These are phyloP conservation scores for Erpornis zantholeuca DNA, from an alignment of 2,113 vertebrate species.

Conservation along the genomic window DNA sequence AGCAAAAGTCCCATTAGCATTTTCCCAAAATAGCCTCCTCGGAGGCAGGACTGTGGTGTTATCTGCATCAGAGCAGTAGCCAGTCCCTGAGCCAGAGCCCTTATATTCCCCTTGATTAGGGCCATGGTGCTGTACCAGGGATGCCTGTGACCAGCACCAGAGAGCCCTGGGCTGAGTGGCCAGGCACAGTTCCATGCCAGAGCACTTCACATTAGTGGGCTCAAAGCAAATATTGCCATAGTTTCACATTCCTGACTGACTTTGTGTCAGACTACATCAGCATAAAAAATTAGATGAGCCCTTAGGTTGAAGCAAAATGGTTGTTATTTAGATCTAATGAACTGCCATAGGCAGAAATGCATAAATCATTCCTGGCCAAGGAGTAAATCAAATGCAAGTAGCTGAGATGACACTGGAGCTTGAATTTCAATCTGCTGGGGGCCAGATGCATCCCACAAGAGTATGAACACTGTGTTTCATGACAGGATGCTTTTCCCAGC, in stretches of 20 bases:
- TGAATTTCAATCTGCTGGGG: not conserved
- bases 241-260: not conserved
- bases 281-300: not conserved
- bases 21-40: not conserved
- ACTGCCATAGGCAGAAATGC: not conserved
- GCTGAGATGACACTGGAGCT: not conserved
- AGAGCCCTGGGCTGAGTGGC: not conserved
- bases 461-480: not conserved
- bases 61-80: not conserved
- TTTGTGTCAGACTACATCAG: not conserved
- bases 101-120: not conserved
- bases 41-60: not conserved
- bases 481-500: not conserved
- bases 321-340: not conserved
- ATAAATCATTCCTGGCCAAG: not conserved
- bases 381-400: conserved; percentile 11
- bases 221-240: not conserved
- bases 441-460: not conserved
- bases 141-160: not conserved
- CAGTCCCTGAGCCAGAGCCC: not conserved
- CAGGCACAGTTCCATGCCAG: not conserved
- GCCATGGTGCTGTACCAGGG: not conserved
- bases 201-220: not conserved
- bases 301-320: not conserved
- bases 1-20: not conserved